phyloP scores from a whole-genome alignment of 2,113 vertebrate genomes.

The Sakesphorus luctuosus region DNA sequence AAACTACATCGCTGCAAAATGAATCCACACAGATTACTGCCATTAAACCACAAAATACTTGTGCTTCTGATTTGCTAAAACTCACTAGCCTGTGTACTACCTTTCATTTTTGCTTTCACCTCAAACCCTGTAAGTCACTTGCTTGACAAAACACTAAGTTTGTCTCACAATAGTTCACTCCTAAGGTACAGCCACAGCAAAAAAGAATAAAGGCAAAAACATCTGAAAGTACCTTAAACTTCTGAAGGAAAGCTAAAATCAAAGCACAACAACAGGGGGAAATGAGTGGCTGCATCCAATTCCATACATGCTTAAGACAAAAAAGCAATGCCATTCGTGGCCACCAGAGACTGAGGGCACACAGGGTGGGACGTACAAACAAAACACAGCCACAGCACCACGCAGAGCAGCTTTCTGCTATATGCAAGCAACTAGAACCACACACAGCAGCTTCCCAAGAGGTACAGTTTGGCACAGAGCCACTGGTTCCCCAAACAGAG shows the following conservation, averaged over 20 bases:
- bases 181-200: background rate
- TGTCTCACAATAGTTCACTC: background rate
- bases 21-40: background rate
- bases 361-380: background rate
- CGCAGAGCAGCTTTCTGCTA: fast-evolving
- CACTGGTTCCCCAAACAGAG: fast-evolving
- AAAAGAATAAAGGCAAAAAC: background rate
- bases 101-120: background rate
- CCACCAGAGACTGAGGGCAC: background rate
- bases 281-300: fast-evolving
- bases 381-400: background rate
- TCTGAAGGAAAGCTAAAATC: background rate
- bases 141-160: background rate
- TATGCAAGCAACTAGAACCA: background rate
- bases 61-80: background rate
- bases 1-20: background rate
- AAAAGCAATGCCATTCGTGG: fast-evolving
- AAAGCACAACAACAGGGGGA: background rate
- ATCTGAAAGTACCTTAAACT: background rate
- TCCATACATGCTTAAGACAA: background rate
- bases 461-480: too few species aligned
- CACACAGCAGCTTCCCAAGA: background rate
- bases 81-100: background rate
- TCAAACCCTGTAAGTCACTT: background rate
- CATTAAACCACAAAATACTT: background rate